These are phyloP conservation scores for Fregata magnificens DNA, from an alignment of 2,113 vertebrate genomes.

Conservation along the genomic window DNA sequence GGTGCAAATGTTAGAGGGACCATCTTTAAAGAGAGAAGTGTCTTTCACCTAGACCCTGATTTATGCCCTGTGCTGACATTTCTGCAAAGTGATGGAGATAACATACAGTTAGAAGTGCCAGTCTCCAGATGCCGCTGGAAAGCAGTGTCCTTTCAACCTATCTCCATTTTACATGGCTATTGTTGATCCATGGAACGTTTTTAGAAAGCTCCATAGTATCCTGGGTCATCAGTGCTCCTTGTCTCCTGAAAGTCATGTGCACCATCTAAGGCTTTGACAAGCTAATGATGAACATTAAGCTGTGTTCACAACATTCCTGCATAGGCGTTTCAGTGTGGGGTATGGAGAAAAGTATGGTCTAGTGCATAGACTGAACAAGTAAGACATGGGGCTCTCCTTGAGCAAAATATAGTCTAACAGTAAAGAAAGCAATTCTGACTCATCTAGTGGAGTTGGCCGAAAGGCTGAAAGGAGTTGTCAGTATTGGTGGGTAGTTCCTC, in stretches of 20 bases:
- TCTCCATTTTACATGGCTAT: background rate
- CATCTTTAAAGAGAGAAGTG: background rate
- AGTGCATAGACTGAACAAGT: background rate
- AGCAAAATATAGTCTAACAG: background rate
- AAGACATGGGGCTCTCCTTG: accelerated
- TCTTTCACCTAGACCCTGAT: background rate
- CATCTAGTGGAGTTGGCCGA: background rate
- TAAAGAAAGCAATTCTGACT: background rate
- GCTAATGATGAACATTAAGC: background rate
- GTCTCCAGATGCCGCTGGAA: background rate
- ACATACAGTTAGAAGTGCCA: background rate
- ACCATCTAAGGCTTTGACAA: background rate
- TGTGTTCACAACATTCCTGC: background rate
- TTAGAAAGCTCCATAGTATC: background rate
- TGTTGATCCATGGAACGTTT: background rate
- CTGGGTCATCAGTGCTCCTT: background rate
- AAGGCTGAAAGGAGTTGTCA: background rate
- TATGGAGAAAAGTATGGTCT: background rate
- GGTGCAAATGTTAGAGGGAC: background rate
- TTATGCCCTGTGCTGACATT: background rate
- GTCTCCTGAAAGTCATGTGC: background rate
- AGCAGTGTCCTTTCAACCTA: background rate
- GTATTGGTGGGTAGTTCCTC: background rate
- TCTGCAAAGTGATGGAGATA: background rate
- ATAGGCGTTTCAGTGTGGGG: background rate